A percentile compares a stretch with the other conserved stretches of the same genome.
phyloP scores from a whole-genome alignment of 1,140 invertebrate genomes.

The Calliopsis andreniformis region DNA sequence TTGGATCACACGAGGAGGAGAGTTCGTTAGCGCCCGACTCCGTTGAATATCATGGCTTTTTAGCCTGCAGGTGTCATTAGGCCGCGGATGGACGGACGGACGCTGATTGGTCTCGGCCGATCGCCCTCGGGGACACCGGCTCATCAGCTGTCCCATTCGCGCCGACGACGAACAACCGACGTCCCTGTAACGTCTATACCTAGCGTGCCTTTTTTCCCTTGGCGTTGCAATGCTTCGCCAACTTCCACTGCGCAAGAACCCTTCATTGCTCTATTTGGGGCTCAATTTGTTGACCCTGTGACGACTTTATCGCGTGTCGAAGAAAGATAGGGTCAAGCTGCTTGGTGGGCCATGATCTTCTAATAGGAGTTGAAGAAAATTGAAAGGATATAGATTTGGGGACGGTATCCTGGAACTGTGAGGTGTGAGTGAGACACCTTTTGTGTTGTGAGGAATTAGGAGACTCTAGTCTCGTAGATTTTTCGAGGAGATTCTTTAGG shows the following conservation, averaged over 20 bases:
- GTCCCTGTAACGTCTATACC: not conserved
- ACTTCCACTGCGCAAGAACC: too few relatives aligned
- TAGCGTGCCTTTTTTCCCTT: not conserved
- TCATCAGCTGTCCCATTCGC: slow-evolving; percentile 79
- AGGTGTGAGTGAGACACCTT: too few relatives aligned
- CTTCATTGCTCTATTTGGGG: too few relatives aligned
- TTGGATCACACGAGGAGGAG: slow-evolving; percentile 44
- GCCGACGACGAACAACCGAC: slow-evolving; percentile 53
- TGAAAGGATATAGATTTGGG: too few relatives aligned
- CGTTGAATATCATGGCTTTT: slow-evolving; percentile 78
- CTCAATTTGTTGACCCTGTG: too few relatives aligned
- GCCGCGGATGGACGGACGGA: slow-evolving; percentile 73
- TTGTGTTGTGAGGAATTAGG: too few relatives aligned
- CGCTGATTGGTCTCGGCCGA: slow-evolving; percentile 78
- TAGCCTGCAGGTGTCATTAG: slow-evolving; percentile 80
- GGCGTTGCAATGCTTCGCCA: not conserved
- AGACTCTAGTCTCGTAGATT: too few relatives aligned
- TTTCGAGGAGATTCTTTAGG: too few relatives aligned
- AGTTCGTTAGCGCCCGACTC: slow-evolving; percentile 77
- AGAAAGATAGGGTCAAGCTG: not conserved
- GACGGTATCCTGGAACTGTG: too few relatives aligned
- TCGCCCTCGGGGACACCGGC: slow-evolving; percentile 76
- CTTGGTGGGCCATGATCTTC: too few relatives aligned
- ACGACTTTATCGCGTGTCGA: not conserved
- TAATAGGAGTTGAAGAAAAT: too few relatives aligned